Evolutionary conservation across 1,140 invertebrate species (phyloP).

Genomic region (Zophobas morio): DNA sequence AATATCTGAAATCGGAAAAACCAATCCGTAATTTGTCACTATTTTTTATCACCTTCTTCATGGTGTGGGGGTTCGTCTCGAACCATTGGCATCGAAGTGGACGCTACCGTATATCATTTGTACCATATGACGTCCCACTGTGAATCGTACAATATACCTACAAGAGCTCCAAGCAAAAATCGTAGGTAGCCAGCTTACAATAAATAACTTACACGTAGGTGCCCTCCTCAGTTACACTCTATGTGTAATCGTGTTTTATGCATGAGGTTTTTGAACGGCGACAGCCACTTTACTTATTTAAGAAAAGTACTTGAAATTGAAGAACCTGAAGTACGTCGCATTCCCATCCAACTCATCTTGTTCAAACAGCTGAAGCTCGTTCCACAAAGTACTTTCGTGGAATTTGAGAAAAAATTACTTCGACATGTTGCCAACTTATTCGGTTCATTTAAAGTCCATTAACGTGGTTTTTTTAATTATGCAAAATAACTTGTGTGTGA

Average conservation of each 20-base stretch:
- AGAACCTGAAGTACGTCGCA: not conserved
- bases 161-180: conserved; percentile 26
- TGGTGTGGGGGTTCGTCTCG: conserved; percentile 15
- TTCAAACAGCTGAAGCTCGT: not conserved
- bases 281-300: conserved; percentile 4
- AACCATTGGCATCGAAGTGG: conserved; percentile 27
- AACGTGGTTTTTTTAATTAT: conserved; percentile 8
- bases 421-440: not conserved
- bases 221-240: not conserved
- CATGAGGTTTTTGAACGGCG: not conserved
- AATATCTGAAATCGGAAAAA: no score
- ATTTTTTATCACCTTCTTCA: no score
- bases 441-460: conserved; percentile 12
- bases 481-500: not conserved
- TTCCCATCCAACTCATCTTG: not conserved
- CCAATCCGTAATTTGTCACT: no score
- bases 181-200: conserved; percentile 21
- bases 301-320: not conserved
- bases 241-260: not conserved
- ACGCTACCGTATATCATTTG: conserved; percentile 15
- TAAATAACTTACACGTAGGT: conserved; percentile 29
- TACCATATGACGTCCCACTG: conserved; percentile 15
- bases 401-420: not conserved
- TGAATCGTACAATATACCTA: conserved; percentile 1
- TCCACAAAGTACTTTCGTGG: not conserved